A percentile compares a stretch with the other conserved stretches of the same genome.
Conservation (phyloP, 2,888 invertebrate genomes). For the Papilio gigon region DNA sequence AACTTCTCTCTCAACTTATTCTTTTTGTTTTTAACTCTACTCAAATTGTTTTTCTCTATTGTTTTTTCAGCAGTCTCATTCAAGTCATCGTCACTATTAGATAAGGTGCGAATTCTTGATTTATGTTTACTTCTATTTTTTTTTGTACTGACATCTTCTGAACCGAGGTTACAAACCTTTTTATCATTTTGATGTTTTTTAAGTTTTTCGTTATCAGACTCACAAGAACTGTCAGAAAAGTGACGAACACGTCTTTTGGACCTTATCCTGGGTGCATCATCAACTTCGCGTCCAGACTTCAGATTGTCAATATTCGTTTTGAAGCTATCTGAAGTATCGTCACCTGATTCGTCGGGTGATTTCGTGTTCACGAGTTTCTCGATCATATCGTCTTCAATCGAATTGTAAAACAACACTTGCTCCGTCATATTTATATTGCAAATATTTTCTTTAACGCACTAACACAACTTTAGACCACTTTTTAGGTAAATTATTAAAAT, state of each 20-base stretch:
- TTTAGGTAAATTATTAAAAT: background rate
- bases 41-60: slow-evolving; percentile 46
- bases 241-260: slow-evolving; percentile 54
- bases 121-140: slow-evolving; percentile 41
- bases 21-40: slow-evolving; percentile 63
- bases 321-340: background rate
- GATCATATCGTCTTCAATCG: slow-evolving; percentile 8
- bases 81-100: slow-evolving; percentile 39
- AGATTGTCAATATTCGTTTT: slow-evolving; percentile 36
- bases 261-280: slow-evolving; percentile 45
- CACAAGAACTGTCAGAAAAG: slow-evolving; percentile 64
- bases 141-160: slow-evolving; percentile 40
- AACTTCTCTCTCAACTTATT: slow-evolving; percentile 68
- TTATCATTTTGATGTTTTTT: slow-evolving; percentile 3
- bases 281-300: slow-evolving; percentile 49
- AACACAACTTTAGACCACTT: no score
- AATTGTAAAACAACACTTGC: slow-evolving; percentile 18
- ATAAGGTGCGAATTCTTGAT: slow-evolving; percentile 38
- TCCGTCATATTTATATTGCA: slow-evolving; percentile 17
- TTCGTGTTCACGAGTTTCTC: slow-evolving; percentile 21
- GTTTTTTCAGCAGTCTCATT: slow-evolving; percentile 35
- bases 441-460: background rate
- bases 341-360: slow-evolving; percentile 15
- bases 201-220: slow-evolving; percentile 48
- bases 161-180: slow-evolving; percentile 30